Conservation (phyloP, 2,113 vertebrate genomes). For the Pungitius pungitius region DNA sequence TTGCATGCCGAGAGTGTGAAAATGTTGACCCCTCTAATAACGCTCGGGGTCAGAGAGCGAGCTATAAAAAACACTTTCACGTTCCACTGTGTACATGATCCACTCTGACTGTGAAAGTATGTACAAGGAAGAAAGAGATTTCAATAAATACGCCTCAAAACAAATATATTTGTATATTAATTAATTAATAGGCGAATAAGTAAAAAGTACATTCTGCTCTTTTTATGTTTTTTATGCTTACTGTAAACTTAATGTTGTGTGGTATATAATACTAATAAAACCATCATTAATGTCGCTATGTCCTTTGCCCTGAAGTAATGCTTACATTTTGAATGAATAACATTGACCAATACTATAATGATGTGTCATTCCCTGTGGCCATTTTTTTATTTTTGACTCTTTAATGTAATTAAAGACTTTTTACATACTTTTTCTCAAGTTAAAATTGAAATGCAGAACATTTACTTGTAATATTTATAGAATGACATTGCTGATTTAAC, state of each 20-base stretch:
- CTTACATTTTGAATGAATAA: background rate
- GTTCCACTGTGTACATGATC: conserved; percentile 50
- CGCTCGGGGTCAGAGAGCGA: conserved; percentile 34
- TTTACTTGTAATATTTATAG: background rate
- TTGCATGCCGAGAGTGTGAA: conserved; percentile 52
- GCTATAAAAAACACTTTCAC: conserved; percentile 59
- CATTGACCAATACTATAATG: background rate
- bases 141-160: background rate
- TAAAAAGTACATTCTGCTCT: no score
- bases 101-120: background rate
- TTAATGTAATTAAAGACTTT: background rate
- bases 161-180: background rate
- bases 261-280: background rate
- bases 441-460: background rate
- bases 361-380: background rate
- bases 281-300: background rate
- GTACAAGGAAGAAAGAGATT: background rate
- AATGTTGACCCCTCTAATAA: conserved; percentile 50
- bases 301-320: background rate
- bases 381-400: background rate
- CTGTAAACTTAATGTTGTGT: background rate
- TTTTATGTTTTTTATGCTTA: background rate
- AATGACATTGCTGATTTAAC: background rate
- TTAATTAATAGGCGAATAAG: background rate
- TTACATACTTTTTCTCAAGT: background rate